A percentile compares a stretch with the other conserved stretches of the same genome.
These are phyloP conservation scores for Micromussa lordhowensis DNA, from an alignment of 92 coral and sea anemone genomes.

Conservation along the genomic window DNA sequence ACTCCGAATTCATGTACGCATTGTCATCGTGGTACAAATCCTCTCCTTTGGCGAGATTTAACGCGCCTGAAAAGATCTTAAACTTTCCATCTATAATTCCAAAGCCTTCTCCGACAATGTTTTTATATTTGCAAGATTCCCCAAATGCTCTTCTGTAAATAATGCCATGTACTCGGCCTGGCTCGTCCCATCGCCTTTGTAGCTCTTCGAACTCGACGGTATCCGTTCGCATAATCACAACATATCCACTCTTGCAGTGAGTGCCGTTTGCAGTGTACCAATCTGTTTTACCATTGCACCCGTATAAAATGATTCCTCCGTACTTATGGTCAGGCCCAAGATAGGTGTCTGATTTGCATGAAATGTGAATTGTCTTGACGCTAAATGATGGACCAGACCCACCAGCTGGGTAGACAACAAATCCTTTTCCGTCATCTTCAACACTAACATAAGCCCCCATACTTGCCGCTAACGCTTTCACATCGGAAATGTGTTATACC, in stretches of 20 bases:
- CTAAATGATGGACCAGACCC: neutral
- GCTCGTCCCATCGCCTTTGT: neutral
- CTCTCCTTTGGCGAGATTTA: neutral
- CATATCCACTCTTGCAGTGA: slow-evolving; percentile 49
- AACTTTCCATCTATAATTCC: neutral
- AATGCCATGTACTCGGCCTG: neutral
- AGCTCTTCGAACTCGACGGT: neutral
- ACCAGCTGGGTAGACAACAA: neutral
- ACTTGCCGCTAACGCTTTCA: no score
- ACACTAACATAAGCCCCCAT: neutral
- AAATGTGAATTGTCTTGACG: slow-evolving; percentile 10
- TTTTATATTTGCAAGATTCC: neutral
- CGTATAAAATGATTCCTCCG: slow-evolving; percentile 50
- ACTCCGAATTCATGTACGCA: neutral
- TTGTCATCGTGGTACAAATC: neutral
- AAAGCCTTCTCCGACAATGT: neutral
- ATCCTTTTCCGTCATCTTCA: no score
- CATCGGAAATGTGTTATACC: no score
- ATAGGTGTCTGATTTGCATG: neutral
- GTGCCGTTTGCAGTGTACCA: slow-evolving; percentile 51
- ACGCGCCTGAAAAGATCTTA: neutral
- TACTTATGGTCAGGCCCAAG: neutral
- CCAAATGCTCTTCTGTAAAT: slow-evolving; percentile 15
- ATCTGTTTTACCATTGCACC: slow-evolving; percentile 17
- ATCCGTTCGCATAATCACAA: slow-evolving; percentile 36